These are phyloP conservation scores for Chrysolina haemoptera DNA, from an alignment of 2,888 invertebrate genomes.

Conservation along the genomic window DNA sequence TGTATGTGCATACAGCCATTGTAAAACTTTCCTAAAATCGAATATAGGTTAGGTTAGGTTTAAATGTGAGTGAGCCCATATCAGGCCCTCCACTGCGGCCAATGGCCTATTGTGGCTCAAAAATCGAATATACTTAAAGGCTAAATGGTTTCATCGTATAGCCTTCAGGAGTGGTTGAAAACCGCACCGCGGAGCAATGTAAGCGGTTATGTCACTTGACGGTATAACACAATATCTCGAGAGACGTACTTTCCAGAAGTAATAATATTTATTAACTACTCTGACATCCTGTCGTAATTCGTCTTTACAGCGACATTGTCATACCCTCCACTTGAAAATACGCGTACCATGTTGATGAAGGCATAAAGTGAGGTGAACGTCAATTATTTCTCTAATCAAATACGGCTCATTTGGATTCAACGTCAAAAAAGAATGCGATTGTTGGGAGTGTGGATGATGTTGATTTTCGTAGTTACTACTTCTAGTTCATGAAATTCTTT, in stretches of 20 bases:
- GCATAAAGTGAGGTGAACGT: constrained; percentile 3
- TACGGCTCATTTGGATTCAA: constrained; percentile 2
- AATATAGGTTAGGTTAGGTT: too few species aligned
- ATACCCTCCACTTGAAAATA: constrained; percentile 44
- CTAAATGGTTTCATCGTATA: too few species aligned
- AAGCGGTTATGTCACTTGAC: constrained; percentile 37
- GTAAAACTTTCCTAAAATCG: too few species aligned
- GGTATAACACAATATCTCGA: constrained; percentile 42
- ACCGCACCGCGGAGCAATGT: constrained; percentile 26
- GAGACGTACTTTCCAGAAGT: constrained; percentile 44
- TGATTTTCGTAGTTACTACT: background rate
- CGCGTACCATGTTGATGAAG: constrained; percentile 18
- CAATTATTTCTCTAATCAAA: constrained; percentile 27
- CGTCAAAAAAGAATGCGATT: background rate
- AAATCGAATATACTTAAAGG: too few species aligned
- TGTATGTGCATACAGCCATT: too few species aligned
- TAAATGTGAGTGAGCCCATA: too few species aligned
- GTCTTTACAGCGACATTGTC: constrained; percentile 49
- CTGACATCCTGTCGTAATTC: constrained; percentile 53
- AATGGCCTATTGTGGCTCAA: too few species aligned
- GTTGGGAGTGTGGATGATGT: background rate
- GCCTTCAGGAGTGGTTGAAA: too few species aligned
- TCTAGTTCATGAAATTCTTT: too few species aligned
- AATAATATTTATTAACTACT: constrained; percentile 46
- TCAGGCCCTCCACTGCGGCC: too few species aligned